phyloP scores from a whole-genome alignment of 2,888 invertebrate species.

The Andrena haemorrhoa region DNA sequence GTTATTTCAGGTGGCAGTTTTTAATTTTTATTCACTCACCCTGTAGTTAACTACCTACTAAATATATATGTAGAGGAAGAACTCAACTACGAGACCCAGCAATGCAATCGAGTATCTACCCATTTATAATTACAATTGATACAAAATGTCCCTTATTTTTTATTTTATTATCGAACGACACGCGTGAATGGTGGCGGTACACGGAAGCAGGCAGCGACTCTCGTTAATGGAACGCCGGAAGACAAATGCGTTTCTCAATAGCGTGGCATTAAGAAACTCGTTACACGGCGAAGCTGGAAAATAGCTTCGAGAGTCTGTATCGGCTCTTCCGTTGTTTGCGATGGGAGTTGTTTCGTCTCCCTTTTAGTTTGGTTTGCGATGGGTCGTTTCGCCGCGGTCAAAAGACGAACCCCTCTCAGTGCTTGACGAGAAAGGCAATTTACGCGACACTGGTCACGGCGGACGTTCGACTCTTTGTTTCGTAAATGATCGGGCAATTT shows the following conservation, averaged over 20 bases:
- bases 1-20: too few species aligned
- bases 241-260: conserved; percentile 53
- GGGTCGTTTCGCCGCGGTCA: conserved; percentile 42
- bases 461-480: neutral
- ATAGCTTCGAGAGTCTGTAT: conserved; percentile 36
- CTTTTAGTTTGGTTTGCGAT: conserved; percentile 26
- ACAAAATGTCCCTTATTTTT: neutral
- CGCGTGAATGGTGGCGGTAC: neutral
- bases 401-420: conserved; percentile 7
- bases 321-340: conserved; percentile 32
- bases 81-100: too few species aligned
- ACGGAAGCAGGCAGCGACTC: neutral
- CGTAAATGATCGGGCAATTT: neutral
- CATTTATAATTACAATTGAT: too few species aligned
- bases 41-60: too few species aligned
- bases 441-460: conserved; percentile 19
- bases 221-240: conserved; percentile 47
- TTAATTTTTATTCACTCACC: too few species aligned
- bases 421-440: conserved; percentile 27
- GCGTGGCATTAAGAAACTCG: conserved; percentile 54
- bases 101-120: too few species aligned
- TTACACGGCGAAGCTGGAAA: conserved; percentile 48
- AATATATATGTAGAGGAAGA: too few species aligned
- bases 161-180: conserved; percentile 6
- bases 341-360: conserved; percentile 24